Base-by-base conservation (phyloP, 23 tunicate genomes). In the Oikopleura vanhoeffeni region DNA sequence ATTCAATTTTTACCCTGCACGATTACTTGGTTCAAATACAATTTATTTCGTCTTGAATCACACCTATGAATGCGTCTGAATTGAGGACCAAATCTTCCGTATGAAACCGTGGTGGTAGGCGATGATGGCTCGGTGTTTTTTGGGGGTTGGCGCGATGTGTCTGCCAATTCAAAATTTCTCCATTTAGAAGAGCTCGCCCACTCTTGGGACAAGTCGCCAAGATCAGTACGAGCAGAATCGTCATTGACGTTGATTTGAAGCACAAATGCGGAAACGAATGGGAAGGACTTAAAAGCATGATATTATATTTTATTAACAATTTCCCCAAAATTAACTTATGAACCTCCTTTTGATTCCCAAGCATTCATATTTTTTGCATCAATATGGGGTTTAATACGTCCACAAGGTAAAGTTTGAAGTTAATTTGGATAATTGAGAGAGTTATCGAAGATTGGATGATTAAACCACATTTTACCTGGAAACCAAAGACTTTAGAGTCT, bases 361-460 rank as follows among this genome's bases (percentile, higher is more conserved):
- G 75, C n/a, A n/a, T n/a, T n/a, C 87, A 18, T 89, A 91, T 18
- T 95, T 95, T 83, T 76, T 77, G 41, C 87, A 87, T 4, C 85
- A 90, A 35, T 95, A 89, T 77, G 87, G 87, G 83, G 92, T 95
- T 35, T 30, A 71, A 32, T 84, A 88, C 33, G 99, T 95, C 8
- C 88, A 96, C 0, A 96, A 92, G 24, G 91, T 91, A 88, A 96
- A 95, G 84, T 88, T 95, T 36, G 99, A 95, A 87, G 99, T 96
- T 39, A 88, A 88, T 95, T 84, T 95, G 39, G 99, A 95, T 87
- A 83, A 83, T 34, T 96, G 90, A 67, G 99, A 91, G 87, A 75
- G 96, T 95, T 33, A 95, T 95, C 40, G 99, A 95, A 84, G 99
- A 95, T 58, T 95, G 99, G 0, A 95, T 95, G 28, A 96, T 90